Evolutionary conservation across 2,113 vertebrate species (phyloP).

Genomic region (Seriola rivoliana): DNA sequence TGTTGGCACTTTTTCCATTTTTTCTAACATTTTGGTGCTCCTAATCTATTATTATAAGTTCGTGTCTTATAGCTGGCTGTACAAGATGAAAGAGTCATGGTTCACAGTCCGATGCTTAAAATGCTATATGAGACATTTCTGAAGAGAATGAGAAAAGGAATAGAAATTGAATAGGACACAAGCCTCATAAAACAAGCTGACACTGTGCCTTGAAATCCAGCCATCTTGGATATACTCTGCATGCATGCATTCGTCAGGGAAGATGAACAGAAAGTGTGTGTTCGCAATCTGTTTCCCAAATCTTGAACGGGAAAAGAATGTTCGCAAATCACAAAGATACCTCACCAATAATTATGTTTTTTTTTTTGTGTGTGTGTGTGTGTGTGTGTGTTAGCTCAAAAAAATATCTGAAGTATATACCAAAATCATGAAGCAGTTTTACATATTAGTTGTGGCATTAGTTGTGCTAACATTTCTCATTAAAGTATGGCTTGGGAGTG

Average conservation of each 20-base stretch:
- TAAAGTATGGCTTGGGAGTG: background rate
- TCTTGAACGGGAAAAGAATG: no score
- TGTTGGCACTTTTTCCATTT: background rate
- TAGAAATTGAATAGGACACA: background rate
- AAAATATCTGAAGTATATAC: no score
- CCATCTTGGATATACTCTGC: background rate
- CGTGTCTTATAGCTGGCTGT: slow-evolving; percentile 9
- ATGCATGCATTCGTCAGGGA: background rate
- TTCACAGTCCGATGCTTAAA: slow-evolving; percentile 20
- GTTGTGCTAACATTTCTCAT: background rate
- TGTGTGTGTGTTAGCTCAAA: no score
- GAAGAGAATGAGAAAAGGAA: background rate
- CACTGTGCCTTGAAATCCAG: slow-evolving; percentile 14
- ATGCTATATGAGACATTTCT: background rate
- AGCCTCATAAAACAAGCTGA: slow-evolving; percentile 22
- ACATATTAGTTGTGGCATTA: no score
- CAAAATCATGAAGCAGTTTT: no score
- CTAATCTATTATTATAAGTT: slow-evolving; percentile 34
- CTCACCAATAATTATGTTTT: slow-evolving; percentile 9
- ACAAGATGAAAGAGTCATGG: slow-evolving; percentile 12
- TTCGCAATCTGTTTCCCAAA: no score
- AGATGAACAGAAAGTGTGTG: background rate
- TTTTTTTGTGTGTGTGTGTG: no score
- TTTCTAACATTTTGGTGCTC: background rate
- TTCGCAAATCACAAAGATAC: background rate